Conservation (phyloP, 2,797 vertebrate genomes). For the Nyctibius grandis region DNA sequence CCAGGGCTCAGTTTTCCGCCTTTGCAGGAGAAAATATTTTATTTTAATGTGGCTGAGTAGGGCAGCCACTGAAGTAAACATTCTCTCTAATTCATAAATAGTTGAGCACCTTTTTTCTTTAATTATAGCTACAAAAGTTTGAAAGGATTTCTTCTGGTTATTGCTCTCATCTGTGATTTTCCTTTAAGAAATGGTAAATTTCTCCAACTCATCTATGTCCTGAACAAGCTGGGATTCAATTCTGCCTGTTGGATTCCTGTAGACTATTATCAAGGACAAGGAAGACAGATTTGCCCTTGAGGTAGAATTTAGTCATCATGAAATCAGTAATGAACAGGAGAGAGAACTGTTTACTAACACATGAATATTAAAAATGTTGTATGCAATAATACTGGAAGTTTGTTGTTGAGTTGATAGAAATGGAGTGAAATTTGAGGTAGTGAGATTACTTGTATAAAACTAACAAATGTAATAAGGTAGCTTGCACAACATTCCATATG, state of each 20-base stretch:
- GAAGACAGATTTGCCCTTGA: neutral
- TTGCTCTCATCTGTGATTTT: neutral
- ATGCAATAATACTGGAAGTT: neutral
- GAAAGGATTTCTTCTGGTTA: neutral
- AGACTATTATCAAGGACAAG: neutral
- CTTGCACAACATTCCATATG: slow-evolving; percentile 13
- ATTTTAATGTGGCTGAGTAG: neutral
- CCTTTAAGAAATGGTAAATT: neutral
- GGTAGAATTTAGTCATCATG: neutral
- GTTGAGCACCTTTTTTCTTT: neutral
- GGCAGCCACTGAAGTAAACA: neutral
- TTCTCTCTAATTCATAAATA: neutral
- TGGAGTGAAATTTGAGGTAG: neutral
- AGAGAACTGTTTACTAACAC: neutral
- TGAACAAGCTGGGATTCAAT: neutral
- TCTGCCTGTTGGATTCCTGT: neutral
- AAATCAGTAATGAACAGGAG: neutral
- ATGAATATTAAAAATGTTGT: neutral
- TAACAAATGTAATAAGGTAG: slow-evolving; percentile 15
- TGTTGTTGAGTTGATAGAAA: neutral
- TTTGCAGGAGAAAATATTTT: neutral
- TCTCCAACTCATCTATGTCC: neutral
- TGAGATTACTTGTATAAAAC: slow-evolving; percentile 6
- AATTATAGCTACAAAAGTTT: neutral
- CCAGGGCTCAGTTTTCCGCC: neutral